Base-by-base conservation (phyloP, 37 sponge, comb jelly and placozoan species). In the Petrosia ficiformis region DNA sequence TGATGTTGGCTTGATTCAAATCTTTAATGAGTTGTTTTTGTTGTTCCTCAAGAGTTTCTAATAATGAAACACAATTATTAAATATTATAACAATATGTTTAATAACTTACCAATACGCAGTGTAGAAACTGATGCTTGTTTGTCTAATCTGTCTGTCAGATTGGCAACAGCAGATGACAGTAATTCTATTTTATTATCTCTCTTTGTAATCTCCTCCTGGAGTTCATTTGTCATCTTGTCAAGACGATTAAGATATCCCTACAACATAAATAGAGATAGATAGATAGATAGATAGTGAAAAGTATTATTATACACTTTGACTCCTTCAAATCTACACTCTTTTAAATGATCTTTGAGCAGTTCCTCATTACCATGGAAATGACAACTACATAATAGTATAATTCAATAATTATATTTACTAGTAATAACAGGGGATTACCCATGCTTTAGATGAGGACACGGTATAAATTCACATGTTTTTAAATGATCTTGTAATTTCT, bases 391-490 rank as follows among this genome's bases (percentile, higher is more conserved):
- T 26, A 28, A 25, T 22, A 14, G 10, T 54, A 26, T 69, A 3
- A 65, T 26, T 38, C 14, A 32, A 73, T 44, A 36, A 4, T 34
- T 34, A 4, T 4, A 8, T 57, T 24, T 41, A 32, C 56, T 29
- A 37, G n/a, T 39, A 5, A 43, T 39, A 42, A 19, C 4, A 0
- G 2, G 0, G 14, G 68, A 83, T 64, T 42, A 91, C 92, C 74
- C 73, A 54, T 84, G 84, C 64, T 80, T 89, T 58, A 42, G 26
- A 57, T 84, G 80, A 67, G 90, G 90, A 75, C 90, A 89, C 2
- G 68, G 37, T 0, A 76, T 59, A 63, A 65, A 41, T 36, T 78
- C 24, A 67, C 87, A 86, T 0, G 26, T 44, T 37, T 56, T 48
- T 36, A 85, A 48, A 41, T 91, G 86, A 36, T 68, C 79, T 21